Evolutionary conservation across 2,113 vertebrate genomes (phyloP).

Genomic region (Rhagologus leucostigma): DNA sequence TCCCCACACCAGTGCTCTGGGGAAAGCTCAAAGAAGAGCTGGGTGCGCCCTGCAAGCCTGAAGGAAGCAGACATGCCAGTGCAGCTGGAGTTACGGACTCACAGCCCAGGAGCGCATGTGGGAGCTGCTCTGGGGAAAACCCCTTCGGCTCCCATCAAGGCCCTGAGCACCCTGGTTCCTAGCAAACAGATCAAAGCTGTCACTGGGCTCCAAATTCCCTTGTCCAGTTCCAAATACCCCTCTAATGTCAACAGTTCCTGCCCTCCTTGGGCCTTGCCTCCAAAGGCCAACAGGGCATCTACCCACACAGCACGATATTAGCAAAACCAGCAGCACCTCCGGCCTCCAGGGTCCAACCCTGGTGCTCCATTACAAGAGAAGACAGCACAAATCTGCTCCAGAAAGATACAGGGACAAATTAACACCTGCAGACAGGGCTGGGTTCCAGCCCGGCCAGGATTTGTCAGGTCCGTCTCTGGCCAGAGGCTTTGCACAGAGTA

Average conservation of each 20-base stretch:
- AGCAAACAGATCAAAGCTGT: not conserved
- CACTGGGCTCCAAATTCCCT: not conserved
- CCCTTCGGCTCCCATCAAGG: not conserved
- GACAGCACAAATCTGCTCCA: not conserved
- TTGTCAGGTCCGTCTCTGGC: too few species aligned
- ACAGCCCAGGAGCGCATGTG: accelerated
- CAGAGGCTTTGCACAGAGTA: not conserved
- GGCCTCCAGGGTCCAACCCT: not conserved
- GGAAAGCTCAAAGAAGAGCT: not conserved
- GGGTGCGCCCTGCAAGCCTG: accelerated
- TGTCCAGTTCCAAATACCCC: not conserved
- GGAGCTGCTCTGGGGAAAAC: not conserved
- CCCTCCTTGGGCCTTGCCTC: not conserved
- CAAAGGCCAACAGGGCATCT: not conserved
- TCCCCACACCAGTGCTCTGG: not conserved
- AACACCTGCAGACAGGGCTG: not conserved
- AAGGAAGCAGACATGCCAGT: not conserved
- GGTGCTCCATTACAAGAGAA: not conserved
- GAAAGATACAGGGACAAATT: not conserved
- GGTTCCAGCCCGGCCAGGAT: not conserved
- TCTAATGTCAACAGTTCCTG: not conserved
- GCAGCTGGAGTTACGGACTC: accelerated
- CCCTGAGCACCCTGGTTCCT: not conserved
- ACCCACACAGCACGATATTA: accelerated
- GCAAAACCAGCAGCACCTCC: not conserved